phyloP scores from a whole-genome alignment of 2,888 invertebrate genomes.

The Trissolcus brochymenae region DNA sequence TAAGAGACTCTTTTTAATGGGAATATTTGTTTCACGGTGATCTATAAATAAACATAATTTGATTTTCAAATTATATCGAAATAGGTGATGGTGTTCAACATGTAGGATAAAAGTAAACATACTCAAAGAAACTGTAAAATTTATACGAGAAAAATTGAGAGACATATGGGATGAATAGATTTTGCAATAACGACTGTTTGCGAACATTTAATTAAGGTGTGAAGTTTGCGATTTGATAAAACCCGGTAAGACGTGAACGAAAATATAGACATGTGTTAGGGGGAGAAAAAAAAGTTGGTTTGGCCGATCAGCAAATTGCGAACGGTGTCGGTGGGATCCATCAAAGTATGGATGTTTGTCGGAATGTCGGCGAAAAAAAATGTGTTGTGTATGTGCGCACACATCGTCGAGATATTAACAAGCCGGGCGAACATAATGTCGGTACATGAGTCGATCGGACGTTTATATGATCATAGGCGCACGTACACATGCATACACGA shows the following conservation, averaged over 20 bases:
- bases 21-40: too few species aligned
- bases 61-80: too few species aligned
- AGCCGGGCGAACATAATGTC: slow-evolving; percentile 23
- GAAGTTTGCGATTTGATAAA: neutral
- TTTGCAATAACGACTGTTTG: neutral
- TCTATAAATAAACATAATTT: too few species aligned
- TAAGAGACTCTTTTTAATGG: too few species aligned
- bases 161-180: too few species aligned
- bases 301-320: neutral
- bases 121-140: too few species aligned
- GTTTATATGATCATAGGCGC: slow-evolving; percentile 44
- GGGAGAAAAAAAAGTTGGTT: neutral
- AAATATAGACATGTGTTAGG: neutral
- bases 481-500: slow-evolving; percentile 26
- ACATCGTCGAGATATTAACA: slow-evolving; percentile 26
- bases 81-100: too few species aligned
- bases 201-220: neutral
- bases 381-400: slow-evolving; percentile 3
- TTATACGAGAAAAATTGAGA: too few species aligned
- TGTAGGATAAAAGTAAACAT: too few species aligned
- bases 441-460: slow-evolving; percentile 36
- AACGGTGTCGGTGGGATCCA: slow-evolving; percentile 6
- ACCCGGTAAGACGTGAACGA: too few species aligned
- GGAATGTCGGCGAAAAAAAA: slow-evolving; percentile 13
- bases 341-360: slow-evolving; percentile 24